Evolutionary conservation across 2,888 invertebrate species (phyloP).

Genomic region (Conops quadrifasciatus): DNA sequence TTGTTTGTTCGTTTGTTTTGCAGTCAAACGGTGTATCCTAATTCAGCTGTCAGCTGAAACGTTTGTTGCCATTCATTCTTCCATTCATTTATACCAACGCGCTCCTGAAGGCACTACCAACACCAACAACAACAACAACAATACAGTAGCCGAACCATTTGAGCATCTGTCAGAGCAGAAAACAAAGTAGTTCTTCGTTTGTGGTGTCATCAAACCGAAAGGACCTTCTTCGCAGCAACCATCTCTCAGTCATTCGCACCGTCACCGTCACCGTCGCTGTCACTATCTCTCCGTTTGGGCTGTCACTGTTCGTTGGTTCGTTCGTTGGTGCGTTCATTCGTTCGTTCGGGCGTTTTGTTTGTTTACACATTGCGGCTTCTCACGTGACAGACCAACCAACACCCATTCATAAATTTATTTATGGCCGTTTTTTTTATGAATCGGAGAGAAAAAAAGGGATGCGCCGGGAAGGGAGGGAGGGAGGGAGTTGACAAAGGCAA

Average conservation of each 20-base stretch:
- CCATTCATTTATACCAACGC: not conserved
- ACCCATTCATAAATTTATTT: slow-evolving; percentile 45
- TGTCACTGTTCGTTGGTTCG: slow-evolving; percentile 15
- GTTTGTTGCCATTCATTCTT: slow-evolving; percentile 50
- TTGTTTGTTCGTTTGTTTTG: slow-evolving; percentile 42
- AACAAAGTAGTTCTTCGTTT: too few species aligned
- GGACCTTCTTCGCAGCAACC: not conserved
- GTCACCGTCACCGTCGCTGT: not conserved
- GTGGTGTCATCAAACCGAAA: slow-evolving; percentile 16
- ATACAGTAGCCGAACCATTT: too few species aligned
- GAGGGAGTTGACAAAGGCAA: too few species aligned
- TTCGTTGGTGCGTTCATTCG: slow-evolving; percentile 25
- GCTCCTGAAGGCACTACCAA: too few species aligned
- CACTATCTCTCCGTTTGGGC: too few species aligned
- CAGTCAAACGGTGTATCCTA: slow-evolving; percentile 47
- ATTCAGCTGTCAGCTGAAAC: slow-evolving; percentile 61
- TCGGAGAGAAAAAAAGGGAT: slow-evolving; percentile 39
- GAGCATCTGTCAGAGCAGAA: slow-evolving; percentile 35
- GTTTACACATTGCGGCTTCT: slow-evolving; percentile 52
- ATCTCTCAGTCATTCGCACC: not conserved
- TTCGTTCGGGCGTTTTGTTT: slow-evolving; percentile 45
- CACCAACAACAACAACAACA: too few species aligned
- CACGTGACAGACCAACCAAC: slow-evolving; percentile 18
- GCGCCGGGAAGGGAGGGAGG: not conserved
- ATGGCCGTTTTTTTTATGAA: slow-evolving; percentile 55